phyloP scores from a whole-genome alignment of 1,140 invertebrate species.

The Philotrypesis tridentata region DNA sequence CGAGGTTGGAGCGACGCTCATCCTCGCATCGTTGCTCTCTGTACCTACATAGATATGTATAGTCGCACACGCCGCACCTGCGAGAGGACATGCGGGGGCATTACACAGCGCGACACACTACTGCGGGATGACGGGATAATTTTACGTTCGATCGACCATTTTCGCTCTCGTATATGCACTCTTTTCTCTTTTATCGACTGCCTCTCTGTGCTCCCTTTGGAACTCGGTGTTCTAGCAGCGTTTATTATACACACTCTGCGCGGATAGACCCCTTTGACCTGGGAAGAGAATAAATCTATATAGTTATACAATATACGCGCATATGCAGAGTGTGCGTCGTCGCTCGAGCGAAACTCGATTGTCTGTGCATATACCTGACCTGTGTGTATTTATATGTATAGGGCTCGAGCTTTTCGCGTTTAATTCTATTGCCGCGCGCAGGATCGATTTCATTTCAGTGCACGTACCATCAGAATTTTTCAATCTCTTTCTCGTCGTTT shows the following conservation, averaged over 20 bases:
- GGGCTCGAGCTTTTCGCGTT: too few relatives aligned
- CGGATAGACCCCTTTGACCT: background rate
- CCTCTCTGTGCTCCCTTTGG: background rate
- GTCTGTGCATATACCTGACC: too few relatives aligned
- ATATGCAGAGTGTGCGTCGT: background rate
- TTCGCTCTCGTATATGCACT: background rate
- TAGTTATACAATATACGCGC: background rate
- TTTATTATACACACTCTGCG: background rate
- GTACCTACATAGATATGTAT: too few relatives aligned
- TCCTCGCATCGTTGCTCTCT: too few relatives aligned
- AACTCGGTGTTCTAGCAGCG: background rate
- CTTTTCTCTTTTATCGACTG: background rate
- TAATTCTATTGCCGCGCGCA: too few relatives aligned
- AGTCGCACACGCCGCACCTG: too few relatives aligned
- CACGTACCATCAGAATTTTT: too few relatives aligned
- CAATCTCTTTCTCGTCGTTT: too few relatives aligned
- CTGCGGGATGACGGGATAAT: background rate
- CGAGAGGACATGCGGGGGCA: too few relatives aligned
- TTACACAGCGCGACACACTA: background rate
- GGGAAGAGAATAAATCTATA: background rate
- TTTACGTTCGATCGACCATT: background rate
- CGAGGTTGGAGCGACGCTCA: background rate
- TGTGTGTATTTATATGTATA: too few relatives aligned
- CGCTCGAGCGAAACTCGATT: background rate
- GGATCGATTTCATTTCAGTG: too few relatives aligned